A percentile compares a stretch with the other conserved stretches of the same genome.
phyloP scores from a whole-genome alignment of 1,140 invertebrate species.

The Pachypsylla venusta region DNA sequence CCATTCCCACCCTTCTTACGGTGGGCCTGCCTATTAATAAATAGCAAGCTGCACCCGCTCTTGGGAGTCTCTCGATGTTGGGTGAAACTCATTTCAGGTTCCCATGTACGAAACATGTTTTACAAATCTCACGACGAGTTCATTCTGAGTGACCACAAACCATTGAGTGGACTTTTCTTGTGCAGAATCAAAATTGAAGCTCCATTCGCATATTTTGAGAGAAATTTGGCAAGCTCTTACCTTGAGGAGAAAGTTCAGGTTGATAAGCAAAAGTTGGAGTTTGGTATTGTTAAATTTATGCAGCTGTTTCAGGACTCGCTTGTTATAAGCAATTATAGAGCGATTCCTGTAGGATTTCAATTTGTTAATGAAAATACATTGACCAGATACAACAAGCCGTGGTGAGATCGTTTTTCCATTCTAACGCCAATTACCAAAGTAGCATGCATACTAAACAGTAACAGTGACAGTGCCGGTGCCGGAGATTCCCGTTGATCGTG shows the following conservation, averaged over 20 bases:
- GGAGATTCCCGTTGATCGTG: background rate
- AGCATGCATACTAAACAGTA: background rate
- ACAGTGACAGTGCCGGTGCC: background rate
- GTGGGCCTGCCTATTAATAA: too few species aligned
- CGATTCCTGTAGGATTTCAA: background rate
- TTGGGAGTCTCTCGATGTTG: too few species aligned
- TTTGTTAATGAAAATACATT: background rate
- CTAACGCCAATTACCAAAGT: background rate
- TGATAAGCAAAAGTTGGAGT: background rate
- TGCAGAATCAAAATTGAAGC: background rate
- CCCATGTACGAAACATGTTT: background rate
- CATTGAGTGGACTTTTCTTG: background rate
- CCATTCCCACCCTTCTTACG: too few species aligned
- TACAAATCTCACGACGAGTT: conserved; percentile 6
- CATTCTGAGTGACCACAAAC: conserved; percentile 3
- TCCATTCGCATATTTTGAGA: background rate
- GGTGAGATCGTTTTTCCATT: background rate
- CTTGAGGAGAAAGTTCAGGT: background rate
- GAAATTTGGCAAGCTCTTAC: background rate
- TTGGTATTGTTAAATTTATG: conserved; percentile 3
- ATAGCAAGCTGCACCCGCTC: too few species aligned
- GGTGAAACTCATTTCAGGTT: too few species aligned
- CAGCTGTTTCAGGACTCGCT: background rate
- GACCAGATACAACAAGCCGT: background rate
- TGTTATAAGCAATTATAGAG: background rate